Percentiles rank a stretch among this genome's conserved stretches.
Evolutionary conservation across 2,113 vertebrate genomes (phyloP).

Genomic region (Corydoras sp.): DNA sequence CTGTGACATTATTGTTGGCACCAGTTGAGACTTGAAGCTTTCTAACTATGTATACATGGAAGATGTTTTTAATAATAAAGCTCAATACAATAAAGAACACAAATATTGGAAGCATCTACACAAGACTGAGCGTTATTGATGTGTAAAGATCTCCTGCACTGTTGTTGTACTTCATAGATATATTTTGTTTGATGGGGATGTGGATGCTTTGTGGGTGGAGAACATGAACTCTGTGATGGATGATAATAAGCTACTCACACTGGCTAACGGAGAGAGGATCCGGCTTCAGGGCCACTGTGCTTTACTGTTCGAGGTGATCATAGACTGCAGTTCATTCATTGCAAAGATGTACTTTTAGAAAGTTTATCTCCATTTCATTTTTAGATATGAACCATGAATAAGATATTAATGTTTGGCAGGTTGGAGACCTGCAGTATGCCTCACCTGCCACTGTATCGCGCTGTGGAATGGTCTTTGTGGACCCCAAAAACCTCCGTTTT

Average conservation of each 20-base stretch:
- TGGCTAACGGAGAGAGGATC: constrained; percentile 93
- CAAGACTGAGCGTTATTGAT: background rate
- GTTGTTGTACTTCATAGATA: constrained; percentile 66
- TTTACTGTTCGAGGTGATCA: constrained; percentile 81
- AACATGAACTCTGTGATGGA: constrained; percentile 99
- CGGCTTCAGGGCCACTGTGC: constrained; percentile 87
- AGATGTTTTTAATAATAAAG: too few species aligned
- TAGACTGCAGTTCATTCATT: background rate
- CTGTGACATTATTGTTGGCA: too few species aligned
- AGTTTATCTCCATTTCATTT: too few species aligned
- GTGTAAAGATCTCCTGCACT: background rate
- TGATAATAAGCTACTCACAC: constrained; percentile 89
- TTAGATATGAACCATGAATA: too few species aligned
- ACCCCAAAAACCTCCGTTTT: constrained; percentile 89
- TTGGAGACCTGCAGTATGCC: constrained; percentile 91
- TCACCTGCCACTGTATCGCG: constrained; percentile 94
- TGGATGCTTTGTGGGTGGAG: constrained; percentile 96
- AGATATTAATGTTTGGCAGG: constrained; percentile 58
- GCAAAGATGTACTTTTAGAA: too few species aligned
- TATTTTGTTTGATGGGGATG: constrained; percentile 94
- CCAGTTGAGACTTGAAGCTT: too few species aligned
- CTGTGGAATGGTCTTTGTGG: constrained; percentile 95
- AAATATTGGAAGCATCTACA: background rate
- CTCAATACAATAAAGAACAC: too few species aligned
- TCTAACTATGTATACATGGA: too few species aligned